A percentile compares a stretch with the other conserved stretches of the same genome.
Evolutionary conservation across 2,888 invertebrate species (phyloP).

Genomic region (Dryadula phaetusa): DNA sequence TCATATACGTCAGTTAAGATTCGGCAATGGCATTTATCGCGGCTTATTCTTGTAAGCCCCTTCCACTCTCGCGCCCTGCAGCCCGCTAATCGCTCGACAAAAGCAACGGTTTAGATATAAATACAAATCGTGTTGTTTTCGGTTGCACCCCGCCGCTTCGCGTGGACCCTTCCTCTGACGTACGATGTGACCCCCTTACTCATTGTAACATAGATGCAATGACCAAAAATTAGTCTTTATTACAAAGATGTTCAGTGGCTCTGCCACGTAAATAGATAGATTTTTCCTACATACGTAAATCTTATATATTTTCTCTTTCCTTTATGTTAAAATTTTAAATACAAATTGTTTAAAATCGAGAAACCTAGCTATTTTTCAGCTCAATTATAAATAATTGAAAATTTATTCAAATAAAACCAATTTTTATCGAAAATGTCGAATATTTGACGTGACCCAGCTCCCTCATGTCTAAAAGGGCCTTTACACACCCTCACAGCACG

Average conservation of each 20-base stretch:
- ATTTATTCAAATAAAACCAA: background rate
- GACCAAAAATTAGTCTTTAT: background rate
- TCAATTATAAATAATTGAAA: background rate
- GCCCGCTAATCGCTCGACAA: conserved; percentile 79
- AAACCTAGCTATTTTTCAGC: too few relatives aligned
- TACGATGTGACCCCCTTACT: conserved; percentile 38
- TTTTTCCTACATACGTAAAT: too few relatives aligned
- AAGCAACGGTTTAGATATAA: conserved; percentile 78
- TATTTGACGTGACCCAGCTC: background rate
- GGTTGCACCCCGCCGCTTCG: conserved; percentile 64
- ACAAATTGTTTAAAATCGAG: too few relatives aligned
- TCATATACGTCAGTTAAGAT: conserved; percentile 40
- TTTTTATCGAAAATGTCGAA: too few relatives aligned
- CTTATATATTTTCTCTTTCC: too few relatives aligned
- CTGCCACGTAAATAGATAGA: too few relatives aligned
- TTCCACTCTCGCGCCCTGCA: conserved; percentile 63
- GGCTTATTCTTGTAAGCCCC: conserved; percentile 55
- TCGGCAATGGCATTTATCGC: conserved; percentile 47
- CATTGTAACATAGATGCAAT: conserved; percentile 23
- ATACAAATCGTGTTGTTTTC: conserved; percentile 83
- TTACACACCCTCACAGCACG: conserved; percentile 36
- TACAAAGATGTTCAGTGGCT: too few relatives aligned
- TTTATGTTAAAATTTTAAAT: too few relatives aligned
- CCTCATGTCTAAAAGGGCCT: conserved; percentile 28
- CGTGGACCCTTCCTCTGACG: conserved; percentile 49